Conservation (phyloP, 2,797 vertebrate genomes). For the Pseudotriccus pelzelni region DNA sequence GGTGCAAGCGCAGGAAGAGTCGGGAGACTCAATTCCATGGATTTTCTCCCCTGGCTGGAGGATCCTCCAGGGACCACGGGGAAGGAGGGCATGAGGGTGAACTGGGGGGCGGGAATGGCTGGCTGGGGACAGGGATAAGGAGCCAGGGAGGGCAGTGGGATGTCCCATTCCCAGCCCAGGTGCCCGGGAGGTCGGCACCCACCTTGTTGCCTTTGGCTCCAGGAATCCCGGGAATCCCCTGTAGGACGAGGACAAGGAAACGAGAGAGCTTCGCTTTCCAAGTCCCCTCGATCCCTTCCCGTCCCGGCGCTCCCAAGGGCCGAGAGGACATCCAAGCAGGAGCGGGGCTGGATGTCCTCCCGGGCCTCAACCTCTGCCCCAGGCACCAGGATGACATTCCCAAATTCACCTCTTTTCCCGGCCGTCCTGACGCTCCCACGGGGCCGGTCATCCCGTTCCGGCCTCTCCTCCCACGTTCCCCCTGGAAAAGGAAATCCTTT, state of each 20-base stretch:
- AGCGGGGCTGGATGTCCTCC: no score
- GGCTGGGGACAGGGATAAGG: background rate
- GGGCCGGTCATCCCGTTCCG: slow-evolving; percentile 81
- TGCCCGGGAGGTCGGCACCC: background rate
- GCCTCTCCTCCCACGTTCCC: slow-evolving; percentile 84
- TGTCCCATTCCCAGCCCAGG: background rate
- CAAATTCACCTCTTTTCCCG: slow-evolving; percentile 77
- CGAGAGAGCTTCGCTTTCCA: background rate
- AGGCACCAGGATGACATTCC: background rate
- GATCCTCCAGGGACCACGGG: background rate
- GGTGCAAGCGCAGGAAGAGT: background rate
- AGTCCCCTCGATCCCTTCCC: background rate
- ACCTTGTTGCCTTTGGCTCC: slow-evolving; percentile 87
- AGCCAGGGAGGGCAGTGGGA: background rate
- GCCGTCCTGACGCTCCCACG: slow-evolving; percentile 73
- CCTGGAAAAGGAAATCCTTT: slow-evolving; percentile 71
- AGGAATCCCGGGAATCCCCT: slow-evolving; percentile 78
- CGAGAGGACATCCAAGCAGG: background rate
- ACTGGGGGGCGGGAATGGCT: background rate
- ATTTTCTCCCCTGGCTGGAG: background rate
- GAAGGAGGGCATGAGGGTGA: background rate
- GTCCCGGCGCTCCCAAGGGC: background rate
- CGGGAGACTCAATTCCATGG: background rate
- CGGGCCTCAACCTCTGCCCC: background rate
- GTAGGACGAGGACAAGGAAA: background rate